Evolutionary conservation across 1,140 invertebrate species (phyloP).

Genomic region (Drosophila tropicalis): DNA sequence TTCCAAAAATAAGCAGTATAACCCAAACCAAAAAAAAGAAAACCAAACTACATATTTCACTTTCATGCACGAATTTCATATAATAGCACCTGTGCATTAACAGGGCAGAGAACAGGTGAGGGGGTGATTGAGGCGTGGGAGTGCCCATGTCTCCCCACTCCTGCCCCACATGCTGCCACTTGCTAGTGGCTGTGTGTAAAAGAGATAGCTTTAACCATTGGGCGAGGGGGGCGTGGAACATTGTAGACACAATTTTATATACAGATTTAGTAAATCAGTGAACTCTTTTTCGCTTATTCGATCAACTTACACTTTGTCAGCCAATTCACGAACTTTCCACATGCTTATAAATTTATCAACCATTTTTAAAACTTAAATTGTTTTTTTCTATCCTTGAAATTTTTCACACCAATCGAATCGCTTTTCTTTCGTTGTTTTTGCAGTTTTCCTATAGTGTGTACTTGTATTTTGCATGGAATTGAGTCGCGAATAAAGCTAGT

Average conservation of each 20-base stretch:
- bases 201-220: background rate
- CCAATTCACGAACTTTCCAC: constrained; percentile 97
- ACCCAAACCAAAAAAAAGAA: constrained; percentile 1
- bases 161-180: constrained; percentile 6
- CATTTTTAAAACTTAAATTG: constrained; percentile 66
- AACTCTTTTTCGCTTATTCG: constrained; percentile 1
- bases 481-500: too few species aligned
- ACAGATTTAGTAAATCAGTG: background rate
- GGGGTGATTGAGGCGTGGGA: constrained; percentile 53
- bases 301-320: constrained; percentile 96
- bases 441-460: background rate
- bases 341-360: constrained; percentile 90
- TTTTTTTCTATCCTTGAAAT: constrained; percentile 57
- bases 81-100: constrained; percentile 52
- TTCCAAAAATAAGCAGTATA: constrained; percentile 38
- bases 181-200: background rate
- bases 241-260: constrained; percentile 28
- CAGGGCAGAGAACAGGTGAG: constrained; percentile 25
- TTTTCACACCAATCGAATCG: constrained; percentile 76
- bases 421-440: constrained; percentile 31
- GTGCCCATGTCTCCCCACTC: constrained; percentile 39
- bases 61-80: constrained; percentile 39
- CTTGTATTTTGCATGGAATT: constrained; percentile 1
- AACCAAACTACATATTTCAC: constrained; percentile 34
- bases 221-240: background rate